Evolutionary conservation across 2,113 vertebrate genomes (phyloP).

Genomic region (Pygoscelis adeliae): DNA sequence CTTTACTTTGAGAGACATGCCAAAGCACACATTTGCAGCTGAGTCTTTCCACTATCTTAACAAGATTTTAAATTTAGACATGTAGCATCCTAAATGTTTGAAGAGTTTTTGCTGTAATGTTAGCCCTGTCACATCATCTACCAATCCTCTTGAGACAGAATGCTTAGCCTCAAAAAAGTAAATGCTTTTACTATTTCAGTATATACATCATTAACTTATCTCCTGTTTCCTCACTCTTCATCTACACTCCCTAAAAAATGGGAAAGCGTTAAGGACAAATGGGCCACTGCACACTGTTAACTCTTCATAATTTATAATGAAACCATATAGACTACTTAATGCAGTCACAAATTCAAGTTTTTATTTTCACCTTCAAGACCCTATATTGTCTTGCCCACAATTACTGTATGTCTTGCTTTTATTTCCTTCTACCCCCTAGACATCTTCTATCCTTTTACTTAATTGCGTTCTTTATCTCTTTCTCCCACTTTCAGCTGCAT

Average conservation of each 20-base stretch:
- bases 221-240: slow-evolving; percentile 2
- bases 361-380: slow-evolving; percentile 38
- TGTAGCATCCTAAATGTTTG: slow-evolving; percentile 25
- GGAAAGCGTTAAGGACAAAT: not conserved
- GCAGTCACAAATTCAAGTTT: slow-evolving; percentile 29
- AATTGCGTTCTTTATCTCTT: slow-evolving; percentile 59
- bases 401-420: slow-evolving; percentile 47
- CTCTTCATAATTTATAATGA: slow-evolving; percentile 23
- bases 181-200: slow-evolving; percentile 24
- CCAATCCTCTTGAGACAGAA: not conserved
- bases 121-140: slow-evolving; percentile 26
- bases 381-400: slow-evolving; percentile 6
- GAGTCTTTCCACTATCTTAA: not conserved
- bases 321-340: not conserved
- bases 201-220: slow-evolving; percentile 28
- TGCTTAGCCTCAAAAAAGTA: not conserved
- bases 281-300: not conserved
- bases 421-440: slow-evolving; percentile 56
- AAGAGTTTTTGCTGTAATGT: slow-evolving; percentile 13
- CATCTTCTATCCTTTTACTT: slow-evolving; percentile 26
- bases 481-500: slow-evolving; percentile 28
- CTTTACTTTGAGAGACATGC: not conserved
- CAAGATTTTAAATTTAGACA: slow-evolving; percentile 46
- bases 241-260: slow-evolving; percentile 22
- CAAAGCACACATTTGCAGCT: not conserved